phyloP scores from a whole-genome alignment of 2,797 vertebrate genomes.

The Anomalospiza imberbis region DNA sequence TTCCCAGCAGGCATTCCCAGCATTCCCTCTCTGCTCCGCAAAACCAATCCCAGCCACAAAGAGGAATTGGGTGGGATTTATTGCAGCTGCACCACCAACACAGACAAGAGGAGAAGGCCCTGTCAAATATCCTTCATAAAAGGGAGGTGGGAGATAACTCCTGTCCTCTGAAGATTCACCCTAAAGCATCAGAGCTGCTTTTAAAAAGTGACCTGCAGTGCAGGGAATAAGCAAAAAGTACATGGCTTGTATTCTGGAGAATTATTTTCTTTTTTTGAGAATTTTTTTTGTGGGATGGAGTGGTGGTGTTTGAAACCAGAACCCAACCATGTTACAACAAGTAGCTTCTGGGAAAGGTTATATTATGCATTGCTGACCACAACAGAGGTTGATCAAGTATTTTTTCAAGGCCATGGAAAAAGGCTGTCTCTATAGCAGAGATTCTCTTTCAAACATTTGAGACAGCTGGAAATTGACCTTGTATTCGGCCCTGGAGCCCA shows the following conservation, averaged over 20 bases:
- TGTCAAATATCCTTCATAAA: neutral
- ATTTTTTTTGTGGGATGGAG: neutral
- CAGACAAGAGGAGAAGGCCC: neutral
- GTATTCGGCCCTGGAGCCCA: neutral
- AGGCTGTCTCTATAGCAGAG: neutral
- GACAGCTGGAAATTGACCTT: neutral
- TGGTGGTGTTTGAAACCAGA: neutral
- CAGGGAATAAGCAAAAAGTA: neutral
- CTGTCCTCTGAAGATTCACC: neutral
- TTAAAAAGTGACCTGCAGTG: neutral
- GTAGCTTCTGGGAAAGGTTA: neutral
- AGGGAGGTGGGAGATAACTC: neutral
- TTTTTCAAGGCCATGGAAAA: neutral
- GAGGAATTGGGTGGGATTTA: neutral
- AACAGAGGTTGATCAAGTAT: neutral
- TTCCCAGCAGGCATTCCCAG: neutral
- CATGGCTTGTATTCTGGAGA: neutral
- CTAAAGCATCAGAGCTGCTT: neutral
- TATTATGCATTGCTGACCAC: neutral
- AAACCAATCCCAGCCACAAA: rapidly evolving
- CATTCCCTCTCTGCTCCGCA: neutral
- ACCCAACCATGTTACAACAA: rapidly evolving
- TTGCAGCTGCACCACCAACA: neutral
- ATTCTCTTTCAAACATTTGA: rapidly evolving
- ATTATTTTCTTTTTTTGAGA: neutral